A percentile compares a stretch with the other conserved stretches of the same genome.
Conservation (phyloP, 2,888 invertebrate genomes). For the Phrixothrix hirtus region DNA sequence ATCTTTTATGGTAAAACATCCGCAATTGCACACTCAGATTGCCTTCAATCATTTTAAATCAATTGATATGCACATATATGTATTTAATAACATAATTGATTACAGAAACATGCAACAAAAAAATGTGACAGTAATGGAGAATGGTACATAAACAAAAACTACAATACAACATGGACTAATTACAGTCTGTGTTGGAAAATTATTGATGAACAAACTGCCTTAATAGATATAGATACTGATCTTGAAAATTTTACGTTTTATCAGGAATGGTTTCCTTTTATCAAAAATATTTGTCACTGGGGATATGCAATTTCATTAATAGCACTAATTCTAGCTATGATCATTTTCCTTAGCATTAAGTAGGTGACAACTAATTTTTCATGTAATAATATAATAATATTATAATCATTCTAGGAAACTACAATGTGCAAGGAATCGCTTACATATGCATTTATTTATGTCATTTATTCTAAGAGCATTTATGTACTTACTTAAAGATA, state of each 20-base stretch:
- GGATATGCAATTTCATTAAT: constrained; percentile 61
- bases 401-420: constrained; percentile 62
- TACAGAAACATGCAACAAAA: constrained; percentile 55
- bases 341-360: constrained; percentile 61
- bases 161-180: constrained; percentile 56
- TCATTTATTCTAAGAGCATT: constrained; percentile 67
- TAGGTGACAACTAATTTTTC: too few relatives aligned
- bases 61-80: too few relatives aligned
- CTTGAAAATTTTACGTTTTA: constrained; percentile 43
- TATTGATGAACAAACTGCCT: constrained; percentile 42
- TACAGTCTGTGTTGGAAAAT: constrained; percentile 55
- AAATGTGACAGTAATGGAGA: constrained; percentile 57
- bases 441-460: constrained; percentile 68
- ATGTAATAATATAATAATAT: too few relatives aligned
- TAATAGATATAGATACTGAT: constrained; percentile 41
- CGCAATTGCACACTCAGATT: too few relatives aligned
- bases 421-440: constrained; percentile 66
- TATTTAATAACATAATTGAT: too few relatives aligned
- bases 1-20: too few relatives aligned
- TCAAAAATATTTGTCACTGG: constrained; percentile 59
- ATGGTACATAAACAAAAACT: constrained; percentile 54
- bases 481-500: constrained; percentile 63
- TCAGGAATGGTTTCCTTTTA: constrained; percentile 58
- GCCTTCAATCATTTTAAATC: too few relatives aligned
- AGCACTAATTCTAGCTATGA: constrained; percentile 58